Evolutionary conservation across 2,797 vertebrate species (phyloP).

Genomic region (Intellagama lesueurii): DNA sequence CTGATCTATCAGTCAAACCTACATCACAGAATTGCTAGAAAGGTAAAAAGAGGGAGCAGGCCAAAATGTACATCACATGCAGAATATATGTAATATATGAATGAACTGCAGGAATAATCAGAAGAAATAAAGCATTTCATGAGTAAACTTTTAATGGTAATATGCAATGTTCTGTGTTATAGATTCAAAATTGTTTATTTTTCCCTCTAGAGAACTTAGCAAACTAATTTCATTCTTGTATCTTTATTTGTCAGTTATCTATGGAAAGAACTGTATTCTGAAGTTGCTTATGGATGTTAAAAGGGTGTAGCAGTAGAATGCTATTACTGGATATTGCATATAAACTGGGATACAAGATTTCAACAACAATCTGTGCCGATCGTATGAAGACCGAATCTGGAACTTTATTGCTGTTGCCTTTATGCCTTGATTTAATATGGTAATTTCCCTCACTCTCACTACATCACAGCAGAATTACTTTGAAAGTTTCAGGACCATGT

Average conservation of each 20-base stretch:
- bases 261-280: conserved; percentile 37
- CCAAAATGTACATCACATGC: not conserved
- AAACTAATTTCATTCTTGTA: conserved; percentile 20
- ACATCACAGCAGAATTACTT: conserved; percentile 54
- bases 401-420: conserved; percentile 54
- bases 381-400: conserved; percentile 53
- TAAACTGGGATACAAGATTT: conserved; percentile 37
- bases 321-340: conserved; percentile 40
- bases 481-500: conserved; percentile 22
- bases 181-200: not conserved
- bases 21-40: not conserved
- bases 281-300: conserved; percentile 57
- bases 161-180: not conserved
- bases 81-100: not conserved
- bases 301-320: conserved; percentile 42
- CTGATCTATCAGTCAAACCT: not conserved
- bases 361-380: conserved; percentile 43
- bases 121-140: conserved; percentile 6
- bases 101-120: conserved; percentile 15
- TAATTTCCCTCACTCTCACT: conserved; percentile 40
- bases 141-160: not conserved
- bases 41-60: not conserved
- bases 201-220: not conserved
- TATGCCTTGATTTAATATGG: conserved; percentile 58
- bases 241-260: conserved; percentile 1